Conservation (phyloP, 2,113 vertebrate genomes). For the Callorhinus ursinus region DNA sequence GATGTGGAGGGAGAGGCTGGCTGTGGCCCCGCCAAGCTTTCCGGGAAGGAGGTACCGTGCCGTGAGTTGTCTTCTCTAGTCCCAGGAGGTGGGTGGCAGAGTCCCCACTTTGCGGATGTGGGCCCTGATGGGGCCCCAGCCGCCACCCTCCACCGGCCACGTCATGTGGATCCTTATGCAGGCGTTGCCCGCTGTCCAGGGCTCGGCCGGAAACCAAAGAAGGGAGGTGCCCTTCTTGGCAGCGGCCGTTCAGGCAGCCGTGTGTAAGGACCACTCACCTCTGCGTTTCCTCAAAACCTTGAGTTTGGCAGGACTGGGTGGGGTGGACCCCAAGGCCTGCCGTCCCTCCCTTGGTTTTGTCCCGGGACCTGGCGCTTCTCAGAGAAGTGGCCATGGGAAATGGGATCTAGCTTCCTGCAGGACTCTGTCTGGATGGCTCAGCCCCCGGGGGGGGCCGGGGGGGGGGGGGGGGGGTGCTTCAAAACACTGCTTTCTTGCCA, state of each 20-base stretch:
- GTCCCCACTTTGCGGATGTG: accelerated
- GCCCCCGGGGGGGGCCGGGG: too few relatives aligned
- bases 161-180: not conserved
- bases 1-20: not conserved
- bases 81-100: not conserved
- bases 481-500: not conserved
- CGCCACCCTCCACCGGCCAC: not conserved
- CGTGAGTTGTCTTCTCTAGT: not conserved
- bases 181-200: accelerated
- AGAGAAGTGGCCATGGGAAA: not conserved
- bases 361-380: accelerated
- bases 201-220: not conserved
- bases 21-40: accelerated
- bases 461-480: accelerated
- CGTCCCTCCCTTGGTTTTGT: not conserved
- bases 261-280: accelerated
- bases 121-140: not conserved
- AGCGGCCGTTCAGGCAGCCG: accelerated
- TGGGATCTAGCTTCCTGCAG: not conserved
- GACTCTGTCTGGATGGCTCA: not conserved
- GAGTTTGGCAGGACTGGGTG: not conserved
- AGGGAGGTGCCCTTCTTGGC: not conserved
- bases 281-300: not conserved
- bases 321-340: not conserved
- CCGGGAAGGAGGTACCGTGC: accelerated